Percentiles rank a stretch among this genome's conserved stretches.
Evolutionary conservation across 2,113 vertebrate genomes (phyloP).

Genomic region (Percina caprodes): DNA sequence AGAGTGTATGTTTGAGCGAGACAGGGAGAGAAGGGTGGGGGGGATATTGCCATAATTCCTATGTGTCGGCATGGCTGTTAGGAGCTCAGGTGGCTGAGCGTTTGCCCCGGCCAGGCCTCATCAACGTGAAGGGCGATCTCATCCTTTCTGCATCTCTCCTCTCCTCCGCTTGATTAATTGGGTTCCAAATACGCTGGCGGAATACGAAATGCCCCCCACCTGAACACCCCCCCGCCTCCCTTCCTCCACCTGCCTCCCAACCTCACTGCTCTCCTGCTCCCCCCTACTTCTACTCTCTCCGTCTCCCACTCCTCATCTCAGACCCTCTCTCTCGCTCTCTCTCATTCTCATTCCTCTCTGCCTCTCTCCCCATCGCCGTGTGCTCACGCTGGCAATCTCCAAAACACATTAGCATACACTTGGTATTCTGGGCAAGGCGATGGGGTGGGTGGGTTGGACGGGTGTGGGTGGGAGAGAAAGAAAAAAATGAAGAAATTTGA

Average conservation of each 20-base stretch:
- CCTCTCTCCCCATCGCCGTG: conserved; percentile 30
- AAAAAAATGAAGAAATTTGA: conserved; percentile 83
- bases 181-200: conserved; percentile 91
- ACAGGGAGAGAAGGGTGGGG: conserved; percentile 87
- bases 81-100: conserved; percentile 98
- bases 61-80: conserved; percentile 93
- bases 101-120: conserved; percentile 98
- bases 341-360: conserved; percentile 75
- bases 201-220: conserved; percentile 91
- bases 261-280: conserved; percentile 52
- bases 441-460: conserved; percentile 17
- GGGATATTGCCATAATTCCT: conserved; percentile 97
- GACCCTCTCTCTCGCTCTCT: conserved; percentile 73
- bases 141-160: conserved; percentile 98
- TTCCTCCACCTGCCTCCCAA: conserved; percentile 60
- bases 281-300: conserved; percentile 32
- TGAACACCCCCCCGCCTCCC: conserved; percentile 8
- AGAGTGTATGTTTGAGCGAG: conserved; percentile 42
- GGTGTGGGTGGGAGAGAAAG: not conserved
- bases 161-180: conserved; percentile 99
- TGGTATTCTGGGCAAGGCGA: conserved; percentile 92
- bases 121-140: conserved; percentile 99
- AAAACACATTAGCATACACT: conserved; percentile 96
- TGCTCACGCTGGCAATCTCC: conserved; percentile 74
- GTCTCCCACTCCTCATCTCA: conserved; percentile 71